Conservation (phyloP, 2,888 invertebrate genomes). For the Cylindroiulus punctatus region DNA sequence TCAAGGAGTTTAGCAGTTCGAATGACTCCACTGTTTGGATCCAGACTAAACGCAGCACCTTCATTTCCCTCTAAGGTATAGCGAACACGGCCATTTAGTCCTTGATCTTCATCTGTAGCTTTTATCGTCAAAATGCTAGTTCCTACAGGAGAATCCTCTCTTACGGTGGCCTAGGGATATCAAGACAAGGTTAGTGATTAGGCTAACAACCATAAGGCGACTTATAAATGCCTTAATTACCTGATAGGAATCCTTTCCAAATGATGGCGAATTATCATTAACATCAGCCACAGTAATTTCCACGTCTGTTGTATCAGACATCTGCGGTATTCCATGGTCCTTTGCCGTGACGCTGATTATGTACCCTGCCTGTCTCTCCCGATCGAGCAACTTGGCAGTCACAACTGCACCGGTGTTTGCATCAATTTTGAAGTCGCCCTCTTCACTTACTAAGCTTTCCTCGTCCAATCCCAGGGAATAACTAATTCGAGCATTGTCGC, state of each 20-base stretch:
- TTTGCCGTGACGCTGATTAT: slow-evolving; percentile 89
- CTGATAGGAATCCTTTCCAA: slow-evolving; percentile 79
- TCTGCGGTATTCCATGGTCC: slow-evolving; percentile 90
- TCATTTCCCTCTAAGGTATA: slow-evolving; percentile 77
- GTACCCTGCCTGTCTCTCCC: slow-evolving; percentile 82
- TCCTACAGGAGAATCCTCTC: slow-evolving; percentile 88
- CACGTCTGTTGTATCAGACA: slow-evolving; percentile 93
- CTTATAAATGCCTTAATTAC: background rate
- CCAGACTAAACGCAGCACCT: slow-evolving; percentile 86
- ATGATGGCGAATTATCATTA: slow-evolving; percentile 92
- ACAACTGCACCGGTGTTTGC: slow-evolving; percentile 92
- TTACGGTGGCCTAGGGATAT: slow-evolving; percentile 73
- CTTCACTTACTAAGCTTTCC: slow-evolving; percentile 59
- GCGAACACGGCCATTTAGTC: slow-evolving; percentile 85
- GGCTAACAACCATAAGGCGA: too few relatives aligned
- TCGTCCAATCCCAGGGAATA: slow-evolving; percentile 66
- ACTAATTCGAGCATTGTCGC: slow-evolving; percentile 81
- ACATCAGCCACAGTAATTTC: slow-evolving; percentile 95
- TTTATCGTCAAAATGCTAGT: slow-evolving; percentile 66
- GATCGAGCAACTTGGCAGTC: slow-evolving; percentile 84
- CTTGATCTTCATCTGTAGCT: slow-evolving; percentile 85
- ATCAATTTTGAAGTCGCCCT: slow-evolving; percentile 83
- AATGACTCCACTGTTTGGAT: slow-evolving; percentile 90
- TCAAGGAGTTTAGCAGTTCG: slow-evolving; percentile 89
- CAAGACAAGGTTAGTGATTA: background rate